Evolutionary conservation across 2,888 invertebrate genomes (phyloP).

Genomic region (Nowickia ferox): DNA sequence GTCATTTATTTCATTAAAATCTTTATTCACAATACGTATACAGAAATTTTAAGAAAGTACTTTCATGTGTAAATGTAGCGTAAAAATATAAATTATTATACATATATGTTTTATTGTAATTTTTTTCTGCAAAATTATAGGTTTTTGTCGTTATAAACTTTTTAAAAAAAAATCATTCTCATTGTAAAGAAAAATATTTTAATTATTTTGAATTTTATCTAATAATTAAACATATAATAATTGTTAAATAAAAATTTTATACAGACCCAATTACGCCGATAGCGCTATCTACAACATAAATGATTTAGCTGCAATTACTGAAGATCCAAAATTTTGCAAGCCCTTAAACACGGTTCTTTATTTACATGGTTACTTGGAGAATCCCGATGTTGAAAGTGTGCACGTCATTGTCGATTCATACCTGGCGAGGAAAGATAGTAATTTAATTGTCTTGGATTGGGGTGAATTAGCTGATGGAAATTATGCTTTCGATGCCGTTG

Average conservation of each 20-base stretch:
- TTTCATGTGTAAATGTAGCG: too few relatives aligned
- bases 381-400: constrained; percentile 85
- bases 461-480: constrained; percentile 82
- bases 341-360: constrained; percentile 85
- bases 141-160: too few relatives aligned
- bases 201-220: too few relatives aligned
- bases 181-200: too few relatives aligned
- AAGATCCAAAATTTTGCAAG: constrained; percentile 80
- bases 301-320: constrained; percentile 76
- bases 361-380: constrained; percentile 86
- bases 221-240: not conserved
- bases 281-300: constrained; percentile 77
- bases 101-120: too few relatives aligned
- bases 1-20: too few relatives aligned
- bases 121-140: too few relatives aligned
- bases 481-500: constrained; percentile 81
- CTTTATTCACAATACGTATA: too few relatives aligned
- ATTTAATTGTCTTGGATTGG: constrained; percentile 82
- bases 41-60: too few relatives aligned
- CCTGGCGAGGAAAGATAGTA: constrained; percentile 79
- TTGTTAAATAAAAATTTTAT: not conserved
- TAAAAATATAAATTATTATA: too few relatives aligned
- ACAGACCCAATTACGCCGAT: constrained; percentile 79
- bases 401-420: constrained; percentile 83
- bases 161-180: too few relatives aligned